These are phyloP conservation scores for Rhagoletis zephyria DNA, from an alignment of 1,140 invertebrate species.

Conservation along the genomic window DNA sequence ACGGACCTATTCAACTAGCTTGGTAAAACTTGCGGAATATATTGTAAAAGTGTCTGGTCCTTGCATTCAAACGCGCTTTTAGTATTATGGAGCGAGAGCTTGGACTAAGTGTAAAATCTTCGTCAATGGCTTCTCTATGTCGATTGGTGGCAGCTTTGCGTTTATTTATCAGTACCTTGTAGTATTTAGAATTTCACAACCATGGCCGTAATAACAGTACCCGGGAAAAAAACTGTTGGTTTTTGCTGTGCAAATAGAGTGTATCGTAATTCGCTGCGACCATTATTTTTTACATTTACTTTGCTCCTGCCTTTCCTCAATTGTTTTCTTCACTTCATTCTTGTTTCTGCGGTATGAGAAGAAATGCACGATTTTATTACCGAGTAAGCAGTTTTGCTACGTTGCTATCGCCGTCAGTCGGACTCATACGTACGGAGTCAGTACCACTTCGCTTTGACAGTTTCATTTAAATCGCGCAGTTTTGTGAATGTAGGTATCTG, in stretches of 20 bases:
- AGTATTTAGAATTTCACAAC: too few species aligned
- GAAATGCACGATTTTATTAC: background rate
- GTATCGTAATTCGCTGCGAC: background rate
- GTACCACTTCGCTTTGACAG: background rate
- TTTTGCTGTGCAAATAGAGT: background rate
- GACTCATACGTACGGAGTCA: background rate
- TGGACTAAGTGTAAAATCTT: too few species aligned
- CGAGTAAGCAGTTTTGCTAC: constrained; percentile 17
- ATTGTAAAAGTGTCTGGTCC: too few species aligned
- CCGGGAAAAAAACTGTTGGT: too few species aligned
- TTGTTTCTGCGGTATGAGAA: background rate
- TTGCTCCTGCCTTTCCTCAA: background rate
- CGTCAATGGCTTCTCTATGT: too few species aligned
- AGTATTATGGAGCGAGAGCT: too few species aligned
- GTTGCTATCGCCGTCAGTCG: constrained; percentile 13
- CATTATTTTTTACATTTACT: background rate
- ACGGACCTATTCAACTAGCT: too few species aligned
- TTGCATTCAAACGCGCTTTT: too few species aligned
- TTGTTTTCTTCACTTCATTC: constrained; percentile 16
- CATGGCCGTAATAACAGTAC: too few species aligned
- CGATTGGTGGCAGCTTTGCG: too few species aligned
- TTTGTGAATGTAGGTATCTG: constrained; percentile 17
- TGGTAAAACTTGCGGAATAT: too few species aligned
- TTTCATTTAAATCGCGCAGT: background rate
- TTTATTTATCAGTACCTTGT: too few species aligned